Conservation (phyloP, 2,113 vertebrate genomes). For the Gulo gulo region DNA sequence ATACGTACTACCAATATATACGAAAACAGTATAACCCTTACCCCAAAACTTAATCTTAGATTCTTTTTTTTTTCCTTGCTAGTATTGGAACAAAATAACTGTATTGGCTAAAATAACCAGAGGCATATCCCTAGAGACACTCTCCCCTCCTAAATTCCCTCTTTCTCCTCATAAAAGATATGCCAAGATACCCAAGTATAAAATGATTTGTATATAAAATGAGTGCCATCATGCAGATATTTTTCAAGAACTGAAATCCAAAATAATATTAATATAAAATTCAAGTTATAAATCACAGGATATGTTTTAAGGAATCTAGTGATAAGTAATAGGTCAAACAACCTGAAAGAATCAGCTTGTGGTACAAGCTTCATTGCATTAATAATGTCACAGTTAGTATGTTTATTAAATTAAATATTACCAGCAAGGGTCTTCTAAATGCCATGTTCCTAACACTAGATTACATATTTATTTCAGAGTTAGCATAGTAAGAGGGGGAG, state of each 20-base stretch:
- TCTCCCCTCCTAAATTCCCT: neutral
- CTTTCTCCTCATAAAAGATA: neutral
- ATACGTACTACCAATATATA: neutral
- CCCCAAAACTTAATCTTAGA: conserved; percentile 1
- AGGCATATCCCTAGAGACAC: neutral
- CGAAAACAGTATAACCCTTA: neutral
- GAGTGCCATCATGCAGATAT: neutral
- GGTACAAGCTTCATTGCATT: conserved; percentile 76
- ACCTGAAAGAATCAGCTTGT: conserved; percentile 73
- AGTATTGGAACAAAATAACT: conserved; percentile 35
- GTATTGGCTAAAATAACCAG: conserved; percentile 13
- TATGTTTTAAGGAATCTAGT: conserved; percentile 62
- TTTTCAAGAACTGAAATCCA: conserved; percentile 49
- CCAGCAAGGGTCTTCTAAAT: conserved; percentile 73
- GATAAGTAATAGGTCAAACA: conserved; percentile 68
- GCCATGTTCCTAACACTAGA: conserved; percentile 67
- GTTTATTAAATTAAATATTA: conserved; percentile 76
- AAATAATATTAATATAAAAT: conserved; percentile 56
- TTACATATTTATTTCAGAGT: conserved; percentile 66
- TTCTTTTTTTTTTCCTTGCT: neutral
- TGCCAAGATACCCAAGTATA: neutral
- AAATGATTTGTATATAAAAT: conserved; percentile 27
- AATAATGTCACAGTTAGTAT: conserved; percentile 79
- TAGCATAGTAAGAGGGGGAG: conserved; percentile 65
- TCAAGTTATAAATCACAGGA: conserved; percentile 45